A percentile compares a stretch with the other conserved stretches of the same genome.
Conservation (phyloP, 2,888 invertebrate genomes). For the Acanthopleura granulata region DNA sequence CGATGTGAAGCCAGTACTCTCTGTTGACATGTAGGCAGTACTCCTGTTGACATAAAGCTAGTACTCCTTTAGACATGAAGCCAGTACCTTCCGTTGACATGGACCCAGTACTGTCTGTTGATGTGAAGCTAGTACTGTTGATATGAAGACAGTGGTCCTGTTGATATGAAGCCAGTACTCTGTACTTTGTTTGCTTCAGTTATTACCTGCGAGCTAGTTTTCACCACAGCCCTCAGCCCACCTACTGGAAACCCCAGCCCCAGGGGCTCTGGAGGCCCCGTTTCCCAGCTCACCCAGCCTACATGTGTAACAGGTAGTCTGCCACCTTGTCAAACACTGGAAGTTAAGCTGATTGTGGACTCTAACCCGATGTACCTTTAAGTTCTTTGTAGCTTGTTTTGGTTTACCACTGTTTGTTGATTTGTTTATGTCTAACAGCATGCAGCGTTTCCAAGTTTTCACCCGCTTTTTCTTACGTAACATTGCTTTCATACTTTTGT, state of each 20-base stretch:
- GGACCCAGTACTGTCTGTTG: too few relatives aligned
- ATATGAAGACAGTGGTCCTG: too few relatives aligned
- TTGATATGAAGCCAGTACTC: too few relatives aligned
- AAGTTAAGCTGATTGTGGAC: neutral
- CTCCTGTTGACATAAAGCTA: too few relatives aligned
- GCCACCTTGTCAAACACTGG: neutral
- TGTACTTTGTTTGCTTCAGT: neutral
- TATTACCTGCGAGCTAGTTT: neutral
- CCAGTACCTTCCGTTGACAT: too few relatives aligned
- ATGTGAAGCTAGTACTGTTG: too few relatives aligned
- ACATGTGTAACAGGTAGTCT: slow-evolving; percentile 8
- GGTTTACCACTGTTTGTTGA: neutral
- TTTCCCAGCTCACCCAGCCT: neutral
- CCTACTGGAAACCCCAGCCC: neutral
- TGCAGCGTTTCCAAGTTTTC: too few relatives aligned
- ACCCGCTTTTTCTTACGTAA: too few relatives aligned
- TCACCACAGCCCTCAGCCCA: neutral
- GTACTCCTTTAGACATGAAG: too few relatives aligned
- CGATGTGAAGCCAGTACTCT: too few relatives aligned
- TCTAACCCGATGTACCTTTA: neutral
- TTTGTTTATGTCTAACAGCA: neutral
- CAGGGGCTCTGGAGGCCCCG: neutral
- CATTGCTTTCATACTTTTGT: too few relatives aligned
- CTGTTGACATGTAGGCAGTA: too few relatives aligned
- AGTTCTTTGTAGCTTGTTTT: neutral